A percentile compares a stretch with the other conserved stretches of the same genome.
Evolutionary conservation across 2,797 vertebrate species (phyloP).

Genomic region (Monodelphis domestica): DNA sequence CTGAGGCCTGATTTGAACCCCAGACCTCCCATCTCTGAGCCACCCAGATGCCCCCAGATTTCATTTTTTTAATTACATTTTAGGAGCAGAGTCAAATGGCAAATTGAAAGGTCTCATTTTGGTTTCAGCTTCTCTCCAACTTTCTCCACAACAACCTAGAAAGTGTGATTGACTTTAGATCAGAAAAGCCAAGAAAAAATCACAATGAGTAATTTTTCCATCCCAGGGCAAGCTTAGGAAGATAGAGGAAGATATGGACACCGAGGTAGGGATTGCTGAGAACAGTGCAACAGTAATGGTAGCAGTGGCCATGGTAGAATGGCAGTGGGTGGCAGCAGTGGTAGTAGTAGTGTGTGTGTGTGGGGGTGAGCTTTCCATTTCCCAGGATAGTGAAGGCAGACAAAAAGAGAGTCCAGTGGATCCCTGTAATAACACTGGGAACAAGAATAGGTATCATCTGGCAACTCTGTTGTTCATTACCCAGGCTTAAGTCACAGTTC

Average conservation of each 20-base stretch:
- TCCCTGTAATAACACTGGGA: not conserved
- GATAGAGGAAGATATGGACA: not conserved
- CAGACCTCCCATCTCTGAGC: too few species aligned
- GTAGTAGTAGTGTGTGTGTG: too few species aligned
- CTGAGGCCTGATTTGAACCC: too few species aligned
- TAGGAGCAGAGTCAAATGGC: not conserved
- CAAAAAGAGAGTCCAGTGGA: not conserved
- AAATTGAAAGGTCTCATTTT: not conserved
- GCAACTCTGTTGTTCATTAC: not conserved
- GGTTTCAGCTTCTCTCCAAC: not conserved
- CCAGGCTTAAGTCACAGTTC: not conserved
- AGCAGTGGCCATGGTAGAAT: not conserved
- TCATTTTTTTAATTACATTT: not conserved
- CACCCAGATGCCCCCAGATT: too few species aligned
- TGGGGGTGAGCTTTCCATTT: not conserved
- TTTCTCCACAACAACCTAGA: not conserved
- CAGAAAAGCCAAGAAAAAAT: not conserved
- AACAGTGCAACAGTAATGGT: not conserved
- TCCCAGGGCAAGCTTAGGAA: not conserved
- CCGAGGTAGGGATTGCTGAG: not conserved
- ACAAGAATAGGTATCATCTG: not conserved
- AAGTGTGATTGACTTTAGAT: not conserved
- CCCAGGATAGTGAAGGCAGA: not conserved
- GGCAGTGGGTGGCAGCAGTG: not conserved
- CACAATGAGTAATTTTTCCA: not conserved